Conservation (phyloP, 1,140 invertebrate species). For the Cylas formicarius region DNA sequence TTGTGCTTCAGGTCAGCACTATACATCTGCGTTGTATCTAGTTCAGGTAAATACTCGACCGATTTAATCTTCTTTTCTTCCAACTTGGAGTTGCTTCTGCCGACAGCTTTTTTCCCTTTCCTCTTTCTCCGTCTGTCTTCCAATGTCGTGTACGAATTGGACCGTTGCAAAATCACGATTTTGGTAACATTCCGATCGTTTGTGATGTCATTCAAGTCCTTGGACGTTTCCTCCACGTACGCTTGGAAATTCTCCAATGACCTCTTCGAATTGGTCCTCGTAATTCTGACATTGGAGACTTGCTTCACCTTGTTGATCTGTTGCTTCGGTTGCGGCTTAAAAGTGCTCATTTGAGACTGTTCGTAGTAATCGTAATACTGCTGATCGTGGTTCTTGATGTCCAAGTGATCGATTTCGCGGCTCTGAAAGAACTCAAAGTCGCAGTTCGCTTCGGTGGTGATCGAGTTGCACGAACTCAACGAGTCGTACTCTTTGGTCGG, state of each 20-base stretch:
- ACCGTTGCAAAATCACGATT: conserved; percentile 26
- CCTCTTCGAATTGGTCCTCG: conserved; percentile 35
- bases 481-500: conserved; percentile 44
- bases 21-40: conserved; percentile 17
- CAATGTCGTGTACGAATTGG: conserved; percentile 34
- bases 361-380: too few relatives aligned
- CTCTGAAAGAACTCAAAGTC: conserved; percentile 57
- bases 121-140: conserved; percentile 24
- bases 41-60: conserved; percentile 28
- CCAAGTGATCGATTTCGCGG: conserved; percentile 30
- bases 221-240: conserved; percentile 25
- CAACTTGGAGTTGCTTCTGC: conserved; percentile 23
- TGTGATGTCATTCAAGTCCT: conserved; percentile 1
- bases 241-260: conserved; percentile 37
- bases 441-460: conserved; percentile 58
- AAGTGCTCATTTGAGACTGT: conserved; percentile 3
- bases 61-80: conserved; percentile 27
- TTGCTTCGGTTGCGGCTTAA: too few relatives aligned
- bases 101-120: conserved; percentile 19
- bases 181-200: conserved; percentile 18
- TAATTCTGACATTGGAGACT: conserved; percentile 27
- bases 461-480: conserved; percentile 50
- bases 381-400: conserved; percentile 1
- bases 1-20: conserved; percentile 24
- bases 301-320: conserved; percentile 12